Percentiles rank a stretch among this genome's conserved stretches.
Conservation (phyloP, 2,888 invertebrate species). For the Ashinkailepas kermadecensis region DNA sequence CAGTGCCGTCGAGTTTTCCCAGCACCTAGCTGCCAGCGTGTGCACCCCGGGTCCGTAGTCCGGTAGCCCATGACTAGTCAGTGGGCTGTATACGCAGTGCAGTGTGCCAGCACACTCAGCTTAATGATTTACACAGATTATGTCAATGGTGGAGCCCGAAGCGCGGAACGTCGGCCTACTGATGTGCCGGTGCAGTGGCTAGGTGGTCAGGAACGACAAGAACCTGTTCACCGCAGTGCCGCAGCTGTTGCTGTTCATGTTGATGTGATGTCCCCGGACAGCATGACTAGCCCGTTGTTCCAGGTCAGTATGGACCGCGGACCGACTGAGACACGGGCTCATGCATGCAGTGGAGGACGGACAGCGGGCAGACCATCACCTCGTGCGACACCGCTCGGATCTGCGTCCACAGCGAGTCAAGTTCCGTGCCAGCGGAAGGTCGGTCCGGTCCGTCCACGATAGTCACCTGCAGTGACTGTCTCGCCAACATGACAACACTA, state of each 20-base stretch:
- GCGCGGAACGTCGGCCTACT: neutral
- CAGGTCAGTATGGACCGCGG: neutral
- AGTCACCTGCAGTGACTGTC: neutral
- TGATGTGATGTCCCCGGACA: neutral
- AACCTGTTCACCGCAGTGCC: neutral
- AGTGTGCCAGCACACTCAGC: neutral
- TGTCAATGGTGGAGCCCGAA: neutral
- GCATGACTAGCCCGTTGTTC: neutral
- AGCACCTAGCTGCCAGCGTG: no score
- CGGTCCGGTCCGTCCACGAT: neutral
- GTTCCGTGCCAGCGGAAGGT: neutral
- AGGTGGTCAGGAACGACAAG: neutral
- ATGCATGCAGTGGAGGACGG: neutral
- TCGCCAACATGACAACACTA: neutral
- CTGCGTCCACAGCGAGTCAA: neutral
- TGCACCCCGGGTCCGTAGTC: no score
- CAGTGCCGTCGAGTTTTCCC: no score
- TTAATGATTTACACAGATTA: neutral
- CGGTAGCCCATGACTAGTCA: no score
- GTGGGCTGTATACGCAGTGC: neutral
- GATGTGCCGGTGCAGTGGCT: neutral
- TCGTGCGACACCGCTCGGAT: neutral
- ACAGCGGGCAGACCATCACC: neutral
- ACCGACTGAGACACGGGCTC: neutral
- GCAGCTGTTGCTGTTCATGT: neutral